Base-by-base conservation (phyloP, 1,140 invertebrate species). In the Drosophila repleta region DNA sequence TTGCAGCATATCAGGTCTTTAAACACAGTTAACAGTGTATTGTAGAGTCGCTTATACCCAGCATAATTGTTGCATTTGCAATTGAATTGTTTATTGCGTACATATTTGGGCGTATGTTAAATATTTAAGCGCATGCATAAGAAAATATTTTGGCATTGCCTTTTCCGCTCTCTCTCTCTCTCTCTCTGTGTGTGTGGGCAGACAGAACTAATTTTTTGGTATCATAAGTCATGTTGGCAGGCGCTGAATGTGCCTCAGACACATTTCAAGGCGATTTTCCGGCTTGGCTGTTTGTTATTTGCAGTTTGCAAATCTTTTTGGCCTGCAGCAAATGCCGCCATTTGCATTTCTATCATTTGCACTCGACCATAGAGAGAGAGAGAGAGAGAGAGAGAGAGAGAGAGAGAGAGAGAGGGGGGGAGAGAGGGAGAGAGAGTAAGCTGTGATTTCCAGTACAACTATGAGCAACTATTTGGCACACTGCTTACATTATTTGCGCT, bases 251-350 rank as follows among this genome's bases (percentile, higher is more conserved):
- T 88, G 83, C 64, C 71, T 70, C 62, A 88, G 82, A 82, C 79
- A 87, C 75, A 88, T 87, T 82, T 88, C 75, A 88, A 75, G 78
- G 71, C 79, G 74, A 75, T 73, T 85, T 82, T 85, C 82, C 78
- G 70, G 77, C 55, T 68, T 52, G 46, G 2, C 43, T 81, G 67
- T 62, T 67, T 52, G 39, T 87, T 73, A 53, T 74, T 68, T 62
- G 55, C 21, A 15, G 26, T 65, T 58, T 58, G 35, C 52, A 65
- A 65, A 52, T 63, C 45, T 58, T 61, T 60, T 65, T 71, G 69
- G 60, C 57, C 73, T 64, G 66, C 51, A 57, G 43, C 55, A 51
- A 63, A 57, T 70, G 74, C 61, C 55, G 51, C 46, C 60, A 79
- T 63, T 76, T 71, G 67, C 58, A 57, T 74, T 63, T 52, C 41